Percentiles rank a stretch among this genome's conserved stretches.
Evolutionary conservation across 2,113 vertebrate genomes (phyloP).

Genomic region (Channa maculata): DNA sequence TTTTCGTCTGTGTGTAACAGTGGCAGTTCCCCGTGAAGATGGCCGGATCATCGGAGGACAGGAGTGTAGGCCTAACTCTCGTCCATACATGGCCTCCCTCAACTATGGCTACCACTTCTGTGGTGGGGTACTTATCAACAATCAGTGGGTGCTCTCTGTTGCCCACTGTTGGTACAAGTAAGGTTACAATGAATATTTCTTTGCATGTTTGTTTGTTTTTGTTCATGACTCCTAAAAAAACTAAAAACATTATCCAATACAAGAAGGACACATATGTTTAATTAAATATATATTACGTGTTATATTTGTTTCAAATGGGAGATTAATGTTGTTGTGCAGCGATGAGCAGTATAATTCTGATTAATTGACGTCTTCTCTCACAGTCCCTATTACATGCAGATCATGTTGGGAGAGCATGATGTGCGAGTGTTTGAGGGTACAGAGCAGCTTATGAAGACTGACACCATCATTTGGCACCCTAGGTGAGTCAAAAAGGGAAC

Average conservation of each 20-base stretch:
- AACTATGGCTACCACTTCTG: slow-evolving; percentile 83
- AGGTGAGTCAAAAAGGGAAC: slow-evolving; percentile 36
- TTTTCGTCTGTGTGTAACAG: slow-evolving; percentile 48
- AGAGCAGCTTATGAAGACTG: slow-evolving; percentile 77
- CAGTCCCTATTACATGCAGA: slow-evolving; percentile 77
- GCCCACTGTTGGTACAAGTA: slow-evolving; percentile 84
- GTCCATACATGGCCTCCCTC: slow-evolving; percentile 80
- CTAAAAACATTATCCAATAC: too few relatives aligned
- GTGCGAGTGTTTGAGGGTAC: slow-evolving; percentile 72
- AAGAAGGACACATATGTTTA: too few relatives aligned
- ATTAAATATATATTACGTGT: too few relatives aligned
- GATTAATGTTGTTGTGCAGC: neutral
- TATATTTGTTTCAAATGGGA: neutral
- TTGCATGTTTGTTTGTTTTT: neutral
- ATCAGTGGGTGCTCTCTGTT: slow-evolving; percentile 79
- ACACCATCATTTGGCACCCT: slow-evolving; percentile 79
- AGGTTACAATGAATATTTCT: slow-evolving; percentile 29
- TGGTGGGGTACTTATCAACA: slow-evolving; percentile 80
- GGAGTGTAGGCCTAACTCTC: slow-evolving; percentile 70
- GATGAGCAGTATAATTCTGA: too few relatives aligned
- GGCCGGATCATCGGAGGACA: slow-evolving; percentile 75
- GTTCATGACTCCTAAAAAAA: neutral
- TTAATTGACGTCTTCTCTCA: neutral
- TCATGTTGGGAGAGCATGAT: slow-evolving; percentile 81
- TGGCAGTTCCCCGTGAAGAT: slow-evolving; percentile 67